These are phyloP conservation scores for Lutjanus erythropterus DNA, from an alignment of 2,113 vertebrate genomes.

Conservation along the genomic window DNA sequence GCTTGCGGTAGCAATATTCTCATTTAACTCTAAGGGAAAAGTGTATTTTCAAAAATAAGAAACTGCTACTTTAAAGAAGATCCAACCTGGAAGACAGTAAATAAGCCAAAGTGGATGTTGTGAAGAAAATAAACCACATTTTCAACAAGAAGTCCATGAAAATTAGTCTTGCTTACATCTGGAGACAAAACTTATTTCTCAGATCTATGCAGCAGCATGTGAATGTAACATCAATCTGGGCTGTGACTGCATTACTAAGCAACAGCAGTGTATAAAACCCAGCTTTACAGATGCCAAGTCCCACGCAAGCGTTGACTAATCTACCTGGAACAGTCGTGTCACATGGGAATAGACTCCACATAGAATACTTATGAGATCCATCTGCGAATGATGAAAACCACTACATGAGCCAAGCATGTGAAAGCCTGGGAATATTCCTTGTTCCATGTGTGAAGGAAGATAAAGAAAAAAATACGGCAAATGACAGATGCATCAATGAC, in stretches of 20 bases:
- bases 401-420: background rate
- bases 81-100: background rate
- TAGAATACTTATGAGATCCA: background rate
- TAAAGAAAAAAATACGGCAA: background rate
- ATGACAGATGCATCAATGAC: conserved; percentile 20
- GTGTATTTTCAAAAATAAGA: background rate
- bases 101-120: background rate
- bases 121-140: background rate
- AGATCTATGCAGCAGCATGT: background rate
- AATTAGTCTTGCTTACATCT: background rate
- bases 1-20: no score
- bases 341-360: background rate
- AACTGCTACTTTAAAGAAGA: background rate
- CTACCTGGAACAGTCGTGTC: background rate
- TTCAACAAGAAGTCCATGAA: background rate
- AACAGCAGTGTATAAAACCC: conserved; percentile 21
- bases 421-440: background rate
- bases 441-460: conserved; percentile 4
- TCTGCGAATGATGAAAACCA: conserved; percentile 19
- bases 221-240: conserved; percentile 2
- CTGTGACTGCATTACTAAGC: conserved; percentile 25
- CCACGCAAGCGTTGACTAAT: conserved; percentile 7
- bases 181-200: background rate
- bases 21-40: background rate
- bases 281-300: background rate